These are phyloP conservation scores for Xestia sexstrigata DNA, from an alignment of 2,888 invertebrate species.

Conservation along the genomic window DNA sequence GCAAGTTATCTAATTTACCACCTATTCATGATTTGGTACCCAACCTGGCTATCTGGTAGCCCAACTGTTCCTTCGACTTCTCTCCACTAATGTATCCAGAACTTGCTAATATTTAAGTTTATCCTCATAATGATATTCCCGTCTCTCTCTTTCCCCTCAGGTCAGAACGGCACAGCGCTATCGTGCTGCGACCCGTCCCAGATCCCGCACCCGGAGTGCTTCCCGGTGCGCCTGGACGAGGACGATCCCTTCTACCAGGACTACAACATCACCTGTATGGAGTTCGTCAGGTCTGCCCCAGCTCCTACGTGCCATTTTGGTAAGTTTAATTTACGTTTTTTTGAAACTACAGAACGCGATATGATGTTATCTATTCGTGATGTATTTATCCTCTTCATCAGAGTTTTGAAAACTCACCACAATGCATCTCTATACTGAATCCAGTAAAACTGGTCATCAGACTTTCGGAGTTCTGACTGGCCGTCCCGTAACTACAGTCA, in stretches of 20 bases:
- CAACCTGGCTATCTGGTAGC: not conserved
- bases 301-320: constrained; percentile 94
- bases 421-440: not conserved
- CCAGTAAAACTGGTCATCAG: not conserved
- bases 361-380: not conserved
- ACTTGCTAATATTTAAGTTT: not conserved
- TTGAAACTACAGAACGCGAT: not conserved
- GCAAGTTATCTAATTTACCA: not conserved
- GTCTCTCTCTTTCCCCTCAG: constrained; percentile 71
- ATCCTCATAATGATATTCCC: not conserved
- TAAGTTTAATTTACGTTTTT: constrained; percentile 64
- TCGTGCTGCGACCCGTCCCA: constrained; percentile 91
- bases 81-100: not conserved
- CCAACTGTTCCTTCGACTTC: not conserved
- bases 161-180: constrained; percentile 92
- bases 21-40: not conserved
- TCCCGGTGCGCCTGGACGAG: constrained; percentile 92
- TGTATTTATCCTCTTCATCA: not conserved
- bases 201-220: constrained; percentile 94
- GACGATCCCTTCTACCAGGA: constrained; percentile 93
- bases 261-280: constrained; percentile 94
- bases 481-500: too few relatives aligned
- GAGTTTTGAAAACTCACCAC: not conserved
- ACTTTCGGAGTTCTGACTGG: not conserved
- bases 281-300: constrained; percentile 96